Conservation (phyloP, 2,113 vertebrate species). For the Phaetusa simplex region DNA sequence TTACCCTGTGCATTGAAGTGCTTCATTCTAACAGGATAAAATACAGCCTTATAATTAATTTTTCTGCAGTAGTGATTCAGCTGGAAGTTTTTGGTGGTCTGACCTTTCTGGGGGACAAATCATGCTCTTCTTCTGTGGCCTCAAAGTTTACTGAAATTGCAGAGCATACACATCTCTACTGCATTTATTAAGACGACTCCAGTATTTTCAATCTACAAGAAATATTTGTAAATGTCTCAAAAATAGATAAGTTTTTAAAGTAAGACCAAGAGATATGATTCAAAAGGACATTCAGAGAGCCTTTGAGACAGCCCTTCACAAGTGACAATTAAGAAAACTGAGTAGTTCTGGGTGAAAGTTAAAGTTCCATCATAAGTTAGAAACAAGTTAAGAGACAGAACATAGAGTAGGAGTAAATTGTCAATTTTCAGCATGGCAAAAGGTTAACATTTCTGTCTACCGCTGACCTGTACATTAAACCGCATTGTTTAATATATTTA, state of each 20-base stretch:
- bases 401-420: neutral
- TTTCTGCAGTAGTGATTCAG: neutral
- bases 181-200: neutral
- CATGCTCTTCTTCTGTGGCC: neutral
- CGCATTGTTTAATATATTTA: constrained; percentile 24
- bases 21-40: neutral
- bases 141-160: neutral
- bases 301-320: neutral
- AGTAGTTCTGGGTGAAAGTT: constrained; percentile 8
- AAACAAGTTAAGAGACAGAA: neutral
- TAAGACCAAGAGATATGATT: neutral
- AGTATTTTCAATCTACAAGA: neutral
- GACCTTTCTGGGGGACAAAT: neutral
- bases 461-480: neutral
- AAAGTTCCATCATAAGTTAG: neutral
- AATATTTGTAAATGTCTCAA: neutral
- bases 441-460: constrained; percentile 8
- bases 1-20: neutral
- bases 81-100: neutral
- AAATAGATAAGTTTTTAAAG: neutral
- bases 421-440: constrained; percentile 24
- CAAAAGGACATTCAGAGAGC: neutral
- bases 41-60: neutral
- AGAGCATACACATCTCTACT: neutral
- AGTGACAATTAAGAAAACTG: neutral